Percentiles rank a stretch among this genome's conserved stretches.
Conservation (phyloP, 2,888 invertebrate genomes). For the Euzophera pinguis region DNA sequence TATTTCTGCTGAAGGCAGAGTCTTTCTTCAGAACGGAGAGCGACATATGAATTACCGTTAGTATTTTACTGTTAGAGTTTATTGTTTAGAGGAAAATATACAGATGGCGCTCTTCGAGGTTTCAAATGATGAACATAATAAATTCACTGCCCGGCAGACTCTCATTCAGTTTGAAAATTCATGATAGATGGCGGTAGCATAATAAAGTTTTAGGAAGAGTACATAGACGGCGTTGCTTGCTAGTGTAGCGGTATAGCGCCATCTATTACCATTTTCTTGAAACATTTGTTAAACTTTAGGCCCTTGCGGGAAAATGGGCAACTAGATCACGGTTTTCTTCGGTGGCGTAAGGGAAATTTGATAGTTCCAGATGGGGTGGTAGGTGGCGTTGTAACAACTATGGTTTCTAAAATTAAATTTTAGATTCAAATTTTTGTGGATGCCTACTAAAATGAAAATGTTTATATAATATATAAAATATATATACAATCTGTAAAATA, state of each 20-base stretch:
- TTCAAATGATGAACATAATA: neutral
- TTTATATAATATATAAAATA: too few relatives aligned
- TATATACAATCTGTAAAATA: too few relatives aligned
- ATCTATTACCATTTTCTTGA: neutral
- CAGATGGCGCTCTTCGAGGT: neutral
- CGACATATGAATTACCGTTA: neutral
- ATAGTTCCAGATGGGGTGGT: neutral
- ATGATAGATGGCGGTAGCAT: neutral
- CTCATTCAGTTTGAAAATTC: neutral
- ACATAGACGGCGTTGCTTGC: neutral
- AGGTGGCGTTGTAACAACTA: neutral
- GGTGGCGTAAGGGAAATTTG: neutral
- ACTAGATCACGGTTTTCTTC: too few relatives aligned
- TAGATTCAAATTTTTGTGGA: too few relatives aligned
- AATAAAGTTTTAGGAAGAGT: neutral
- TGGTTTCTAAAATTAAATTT: neutral
- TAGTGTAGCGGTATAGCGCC: neutral
- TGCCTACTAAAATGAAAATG: too few relatives aligned
- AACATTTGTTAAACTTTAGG: neutral
- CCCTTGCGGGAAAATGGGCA: too few relatives aligned
- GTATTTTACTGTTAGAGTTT: too few relatives aligned
- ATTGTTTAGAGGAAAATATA: too few relatives aligned
- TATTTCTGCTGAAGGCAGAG: neutral
- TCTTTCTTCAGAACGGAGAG: neutral
- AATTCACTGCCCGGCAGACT: neutral